Conservation (phyloP, 2,888 invertebrate genomes). For the Lasius platythorax region DNA sequence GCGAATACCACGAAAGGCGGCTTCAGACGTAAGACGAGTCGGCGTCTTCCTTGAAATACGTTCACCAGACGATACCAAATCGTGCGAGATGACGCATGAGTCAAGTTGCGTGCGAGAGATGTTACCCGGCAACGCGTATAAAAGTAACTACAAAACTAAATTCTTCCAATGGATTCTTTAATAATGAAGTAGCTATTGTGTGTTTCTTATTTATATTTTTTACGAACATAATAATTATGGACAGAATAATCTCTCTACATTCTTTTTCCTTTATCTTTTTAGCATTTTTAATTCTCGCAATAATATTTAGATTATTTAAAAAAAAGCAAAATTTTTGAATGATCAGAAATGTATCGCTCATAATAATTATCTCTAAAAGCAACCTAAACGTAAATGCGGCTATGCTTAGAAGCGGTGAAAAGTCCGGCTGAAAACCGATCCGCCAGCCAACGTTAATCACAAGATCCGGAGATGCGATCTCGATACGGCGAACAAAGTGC, state of each 20-base stretch:
- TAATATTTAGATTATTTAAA: not conserved
- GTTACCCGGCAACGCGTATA: not conserved
- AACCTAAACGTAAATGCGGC: not conserved
- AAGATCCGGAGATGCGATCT: constrained; percentile 48
- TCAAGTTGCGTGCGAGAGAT: not conserved
- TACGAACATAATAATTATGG: not conserved
- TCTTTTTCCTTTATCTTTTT: not conserved
- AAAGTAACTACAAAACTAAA: not conserved
- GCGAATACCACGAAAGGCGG: constrained; percentile 64
- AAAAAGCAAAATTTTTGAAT: not conserved
- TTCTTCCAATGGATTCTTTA: not conserved
- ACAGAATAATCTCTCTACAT: not conserved
- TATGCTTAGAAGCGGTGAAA: constrained; percentile 1
- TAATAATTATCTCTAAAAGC: not conserved
- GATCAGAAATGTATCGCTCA: not conserved
- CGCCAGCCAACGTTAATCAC: constrained; percentile 36
- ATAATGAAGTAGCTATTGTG: not conserved
- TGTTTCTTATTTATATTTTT: not conserved
- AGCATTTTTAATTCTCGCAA: not conserved
- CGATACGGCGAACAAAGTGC: constrained; percentile 36
- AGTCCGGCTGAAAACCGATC: constrained; percentile 26
- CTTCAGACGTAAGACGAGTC: constrained; percentile 66
- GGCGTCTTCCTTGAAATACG: constrained; percentile 65
- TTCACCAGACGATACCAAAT: constrained; percentile 54
- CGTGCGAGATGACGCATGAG: constrained; percentile 41